Conservation (phyloP, 1,140 invertebrate species). For the Drosophila melanica region DNA sequence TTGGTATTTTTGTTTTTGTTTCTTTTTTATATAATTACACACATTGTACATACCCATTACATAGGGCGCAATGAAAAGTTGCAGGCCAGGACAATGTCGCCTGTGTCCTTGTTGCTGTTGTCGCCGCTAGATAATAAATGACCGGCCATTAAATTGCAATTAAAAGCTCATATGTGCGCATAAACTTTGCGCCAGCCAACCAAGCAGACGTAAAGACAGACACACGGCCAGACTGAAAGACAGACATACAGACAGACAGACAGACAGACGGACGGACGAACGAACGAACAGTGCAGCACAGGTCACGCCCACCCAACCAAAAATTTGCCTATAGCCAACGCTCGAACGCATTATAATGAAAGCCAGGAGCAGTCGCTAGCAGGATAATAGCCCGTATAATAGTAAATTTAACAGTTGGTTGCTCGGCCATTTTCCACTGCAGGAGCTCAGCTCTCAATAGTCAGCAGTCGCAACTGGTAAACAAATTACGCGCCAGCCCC, state of each 20-base stretch:
- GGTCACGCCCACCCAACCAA: slow-evolving; percentile 30
- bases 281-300: not conserved
- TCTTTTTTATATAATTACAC: not conserved
- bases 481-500: slow-evolving; percentile 68
- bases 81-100: slow-evolving; percentile 48
- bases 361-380: slow-evolving; percentile 45
- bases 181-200: slow-evolving; percentile 67
- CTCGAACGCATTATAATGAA: slow-evolving; percentile 59
- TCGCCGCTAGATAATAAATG: slow-evolving; percentile 83
- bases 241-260: slow-evolving; percentile 19
- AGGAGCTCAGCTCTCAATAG: slow-evolving; percentile 65
- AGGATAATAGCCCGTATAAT: slow-evolving; percentile 80
- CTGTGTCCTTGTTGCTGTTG: slow-evolving; percentile 58
- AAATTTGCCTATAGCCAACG: slow-evolving; percentile 70
- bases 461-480: slow-evolving; percentile 56
- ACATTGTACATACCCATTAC: slow-evolving; percentile 19
- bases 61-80: slow-evolving; percentile 60
- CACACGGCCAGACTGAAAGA: slow-evolving; percentile 7
- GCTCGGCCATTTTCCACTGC: slow-evolving; percentile 55
- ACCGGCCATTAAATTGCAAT: slow-evolving; percentile 83
- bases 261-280: not conserved
- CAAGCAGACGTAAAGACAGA: slow-evolving; percentile 7
- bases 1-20: too few species aligned
- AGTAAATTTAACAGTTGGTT: slow-evolving; percentile 80
- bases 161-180: slow-evolving; percentile 83